These are phyloP conservation scores for Paradoxurus hermaphroditus DNA, from an alignment of 2,113 vertebrate genomes.

Conservation along the genomic window DNA sequence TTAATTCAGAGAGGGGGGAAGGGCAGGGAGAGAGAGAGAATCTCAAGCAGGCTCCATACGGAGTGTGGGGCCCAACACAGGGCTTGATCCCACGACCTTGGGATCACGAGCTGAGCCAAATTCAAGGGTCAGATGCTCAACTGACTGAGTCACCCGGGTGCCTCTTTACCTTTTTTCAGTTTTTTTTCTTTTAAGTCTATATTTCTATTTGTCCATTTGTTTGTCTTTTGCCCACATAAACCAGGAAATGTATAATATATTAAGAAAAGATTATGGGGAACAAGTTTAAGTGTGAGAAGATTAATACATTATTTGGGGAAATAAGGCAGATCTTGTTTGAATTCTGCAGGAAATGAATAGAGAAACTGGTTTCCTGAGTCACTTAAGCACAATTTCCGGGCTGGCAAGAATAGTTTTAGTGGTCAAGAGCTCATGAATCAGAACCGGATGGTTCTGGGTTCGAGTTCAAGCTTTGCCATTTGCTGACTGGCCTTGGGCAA, in stretches of 20 bases:
- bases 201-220: conserved; percentile 30
- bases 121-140: too few relatives aligned
- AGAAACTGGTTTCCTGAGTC: not conserved
- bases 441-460: not conserved
- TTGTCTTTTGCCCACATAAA: not conserved
- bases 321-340: not conserved
- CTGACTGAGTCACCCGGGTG: too few relatives aligned
- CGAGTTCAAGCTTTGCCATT: not conserved
- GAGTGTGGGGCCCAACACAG: too few relatives aligned
- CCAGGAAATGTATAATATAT: not conserved
- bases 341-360: not conserved
- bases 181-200: not conserved
- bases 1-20: too few relatives aligned
- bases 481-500: not conserved
- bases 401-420: not conserved
- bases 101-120: too few relatives aligned
- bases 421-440: not conserved
- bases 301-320: not conserved
- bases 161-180: too few relatives aligned
- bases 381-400: not conserved
- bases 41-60: too few relatives aligned
- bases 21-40: too few relatives aligned
- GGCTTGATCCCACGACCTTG: too few relatives aligned
- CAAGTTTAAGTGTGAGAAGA: not conserved
- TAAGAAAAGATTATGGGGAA: conserved; percentile 39